Evolutionary conservation across 1,140 invertebrate species (phyloP), one percentile per base, ranked within the genome.

Genomic region (Leptopilina boulardi): DNA sequence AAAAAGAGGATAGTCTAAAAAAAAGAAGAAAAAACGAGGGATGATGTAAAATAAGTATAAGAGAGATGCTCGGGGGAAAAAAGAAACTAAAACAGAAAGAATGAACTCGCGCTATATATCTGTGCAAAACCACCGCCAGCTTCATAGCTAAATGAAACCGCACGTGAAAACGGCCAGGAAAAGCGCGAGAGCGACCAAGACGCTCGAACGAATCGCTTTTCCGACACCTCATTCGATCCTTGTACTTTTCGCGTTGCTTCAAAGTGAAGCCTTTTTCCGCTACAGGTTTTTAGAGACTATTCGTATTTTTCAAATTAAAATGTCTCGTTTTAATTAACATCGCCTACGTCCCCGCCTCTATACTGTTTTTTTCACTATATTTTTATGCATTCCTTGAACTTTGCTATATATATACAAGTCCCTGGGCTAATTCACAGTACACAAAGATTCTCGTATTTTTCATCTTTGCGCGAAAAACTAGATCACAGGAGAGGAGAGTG

Each of bases 61-160:
- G 83, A 74, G 82, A 84, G 78, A 81, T 76, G 79, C 23, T 66
- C 26, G 26, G 26, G 5, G 34, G 59, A 15, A 78, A 83, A 80
- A 80, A 71, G 74, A 75, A 77, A 78, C 74, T 79, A 75, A 83
- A 79, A 83, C 83, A 85, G 83, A 66, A 30, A 66, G 59, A 66
- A 66, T 66, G 59, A 83, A 76, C 77, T 78, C 74, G 74, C 78
- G 47, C 42, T 47, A 5, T 47, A 47, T 87, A 83, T 86, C 85
- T 83, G 74, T 80, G 77, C 77, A 77, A 75, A 78, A 77, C 78
- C 77, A 77, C 82, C 83, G 82, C 82, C 78, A 79, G 42, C 70
- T 75, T 81, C 66, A 51, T 59, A 70, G 78, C 83, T 85, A 88
- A 89, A 89, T 89, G 88, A 89, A 90, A 90, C 88, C 89, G 87